Conservation (phyloP, 2,888 invertebrate species). For the Antheraea assamensis region DNA sequence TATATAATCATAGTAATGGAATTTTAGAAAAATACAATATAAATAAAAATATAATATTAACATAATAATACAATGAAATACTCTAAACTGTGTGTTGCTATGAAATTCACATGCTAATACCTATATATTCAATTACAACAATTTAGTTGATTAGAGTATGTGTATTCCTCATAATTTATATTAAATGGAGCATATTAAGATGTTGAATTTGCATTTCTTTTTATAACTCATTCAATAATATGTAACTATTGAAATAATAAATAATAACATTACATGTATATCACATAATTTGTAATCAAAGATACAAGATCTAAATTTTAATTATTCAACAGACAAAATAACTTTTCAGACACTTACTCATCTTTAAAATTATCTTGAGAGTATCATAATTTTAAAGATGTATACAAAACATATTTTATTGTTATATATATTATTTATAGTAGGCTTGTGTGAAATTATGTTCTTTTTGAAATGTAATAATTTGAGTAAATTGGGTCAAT, state of each 20-base stretch:
- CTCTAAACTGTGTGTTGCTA: neutral
- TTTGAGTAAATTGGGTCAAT: too few relatives aligned
- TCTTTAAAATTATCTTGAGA: too few relatives aligned
- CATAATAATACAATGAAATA: neutral
- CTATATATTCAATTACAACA: neutral
- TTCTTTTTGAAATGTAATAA: too few relatives aligned
- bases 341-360: neutral
- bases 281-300: too few relatives aligned
- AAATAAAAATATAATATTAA: conserved; percentile 5
- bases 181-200: neutral
- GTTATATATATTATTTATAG: too few relatives aligned
- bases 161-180: neutral
- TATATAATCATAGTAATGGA: neutral
- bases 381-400: too few relatives aligned
- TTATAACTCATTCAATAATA: neutral
- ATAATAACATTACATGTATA: neutral
- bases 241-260: neutral
- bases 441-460: too few relatives aligned
- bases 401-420: too few relatives aligned
- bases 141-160: neutral
- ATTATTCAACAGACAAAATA: neutral
- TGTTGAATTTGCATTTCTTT: neutral
- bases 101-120: neutral
- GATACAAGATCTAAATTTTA: neutral
- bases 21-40: neutral